Percentiles rank a stretch among this genome's conserved stretches.
phyloP scores from a whole-genome alignment of 2,888 invertebrate species.

The Melolontha melolontha region DNA sequence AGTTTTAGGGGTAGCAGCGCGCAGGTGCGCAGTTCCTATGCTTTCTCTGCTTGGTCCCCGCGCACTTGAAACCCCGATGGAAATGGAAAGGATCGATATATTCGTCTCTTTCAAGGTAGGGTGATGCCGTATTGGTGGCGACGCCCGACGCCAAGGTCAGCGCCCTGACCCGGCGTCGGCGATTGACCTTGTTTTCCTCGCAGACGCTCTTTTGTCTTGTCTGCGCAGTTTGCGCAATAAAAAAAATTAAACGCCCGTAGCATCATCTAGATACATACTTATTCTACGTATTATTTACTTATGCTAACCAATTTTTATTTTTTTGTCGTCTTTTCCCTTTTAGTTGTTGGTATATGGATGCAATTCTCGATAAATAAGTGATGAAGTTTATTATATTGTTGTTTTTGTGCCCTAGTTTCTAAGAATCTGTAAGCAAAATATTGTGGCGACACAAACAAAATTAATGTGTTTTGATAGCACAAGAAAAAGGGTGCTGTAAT shows the following conservation, averaged over 20 bases:
- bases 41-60: constrained; percentile 41
- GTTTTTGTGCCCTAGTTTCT: constrained; percentile 18
- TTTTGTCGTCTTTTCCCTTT: not conserved
- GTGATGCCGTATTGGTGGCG: constrained; percentile 52
- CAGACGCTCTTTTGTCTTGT: constrained; percentile 54
- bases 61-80: constrained; percentile 38
- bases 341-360: not conserved
- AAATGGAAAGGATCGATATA: constrained; percentile 48
- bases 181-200: constrained; percentile 61
- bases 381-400: constrained; percentile 28
- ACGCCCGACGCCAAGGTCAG: constrained; percentile 58
- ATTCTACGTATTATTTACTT: no score
- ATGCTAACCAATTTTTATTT: no score
- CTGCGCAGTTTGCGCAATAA: constrained; percentile 39
- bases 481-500: not conserved
- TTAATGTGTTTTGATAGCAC: constrained; percentile 23
- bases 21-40: constrained; percentile 35
- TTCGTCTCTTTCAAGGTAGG: constrained; percentile 55
- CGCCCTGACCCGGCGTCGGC: constrained; percentile 61
- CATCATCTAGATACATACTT: not conserved
- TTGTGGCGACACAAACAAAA: constrained; percentile 11
- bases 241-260: constrained; percentile 21
- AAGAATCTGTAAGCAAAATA: not conserved
- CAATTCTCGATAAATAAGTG: not conserved
- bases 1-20: constrained; percentile 25